Evolutionary conservation across 2,113 vertebrate species (phyloP), one percentile per base, ranked within the genome.

Genomic region (Sciurus niger): DNA sequence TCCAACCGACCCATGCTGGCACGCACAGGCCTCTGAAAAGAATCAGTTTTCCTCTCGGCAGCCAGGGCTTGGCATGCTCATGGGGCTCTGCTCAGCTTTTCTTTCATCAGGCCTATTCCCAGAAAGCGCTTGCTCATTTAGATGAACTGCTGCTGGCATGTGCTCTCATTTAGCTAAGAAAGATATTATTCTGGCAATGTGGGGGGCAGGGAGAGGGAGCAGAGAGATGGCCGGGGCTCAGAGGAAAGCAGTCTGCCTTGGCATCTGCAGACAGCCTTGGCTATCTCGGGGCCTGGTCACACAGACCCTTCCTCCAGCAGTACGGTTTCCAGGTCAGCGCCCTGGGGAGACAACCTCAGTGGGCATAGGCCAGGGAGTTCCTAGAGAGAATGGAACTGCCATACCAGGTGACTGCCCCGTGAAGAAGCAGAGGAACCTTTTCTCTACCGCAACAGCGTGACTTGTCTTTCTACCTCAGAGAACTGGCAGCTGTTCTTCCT

Each of bases 41-140:
- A 85, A 94, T 78, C 43, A 2, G 34, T 32, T 82, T 90, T 78
- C 74, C 94, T 94, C 87, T 37, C 86, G n/a, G 74, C 86, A 40
- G 88, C 95, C 58, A 22, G 83, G 46, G 60, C 46, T 55, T 93
- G 95, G 96, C 90, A 68, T 0, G 0, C 74, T 63, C 13, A 0
- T 4, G 0, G 28, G n/a, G 58, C 79, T 60, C 92, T 28, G 28
- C 86, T 70, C 8, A 11, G 94, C 94, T 58, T 78, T 53, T 68
- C 92, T 94, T 87, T 63, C 86, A 85, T 58, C 58, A 43, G 46
- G 53, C 55, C 51, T 22, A 0, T 72, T 80, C 88, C 84, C 95
- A 90, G 92, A 96, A 84, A 94, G 94, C 67, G 67, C 87, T 92
- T 77, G 92, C 87, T 96, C 87, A 73, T 86, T 89, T 87, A 93